phyloP scores from a whole-genome alignment of 2,888 invertebrate species.

The Watsonalla binaria region DNA sequence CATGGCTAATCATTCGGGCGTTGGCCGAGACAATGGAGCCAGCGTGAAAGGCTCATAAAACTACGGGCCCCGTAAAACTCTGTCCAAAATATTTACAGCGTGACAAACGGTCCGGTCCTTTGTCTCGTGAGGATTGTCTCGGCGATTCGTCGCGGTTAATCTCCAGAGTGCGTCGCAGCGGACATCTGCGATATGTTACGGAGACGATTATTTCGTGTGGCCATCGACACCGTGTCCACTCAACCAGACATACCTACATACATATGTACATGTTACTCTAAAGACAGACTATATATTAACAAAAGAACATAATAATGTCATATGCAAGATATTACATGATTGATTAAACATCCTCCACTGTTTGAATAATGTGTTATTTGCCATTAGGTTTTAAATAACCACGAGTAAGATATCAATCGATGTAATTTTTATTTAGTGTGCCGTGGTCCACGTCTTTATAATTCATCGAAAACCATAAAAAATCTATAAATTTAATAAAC shows the following conservation, averaged over 20 bases:
- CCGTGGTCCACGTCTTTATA: not conserved
- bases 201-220: constrained; percentile 36
- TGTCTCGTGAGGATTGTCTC: constrained; percentile 65
- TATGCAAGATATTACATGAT: too few relatives aligned
- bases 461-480: not conserved
- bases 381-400: too few relatives aligned
- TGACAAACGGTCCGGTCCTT: constrained; percentile 63
- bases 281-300: too few relatives aligned
- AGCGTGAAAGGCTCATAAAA: constrained; percentile 72
- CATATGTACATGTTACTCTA: too few relatives aligned
- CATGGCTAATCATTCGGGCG: constrained; percentile 61
- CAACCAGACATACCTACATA: too few relatives aligned
- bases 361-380: too few relatives aligned
- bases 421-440: too few relatives aligned
- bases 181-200: constrained; percentile 48
- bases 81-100: constrained; percentile 76
- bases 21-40: constrained; percentile 60
- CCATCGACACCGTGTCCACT: constrained; percentile 27
- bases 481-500: not conserved
- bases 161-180: constrained; percentile 46
- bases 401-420: too few relatives aligned
- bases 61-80: constrained; percentile 61
- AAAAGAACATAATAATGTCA: too few relatives aligned
- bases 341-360: too few relatives aligned
- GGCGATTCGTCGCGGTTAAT: constrained; percentile 64